Evolutionary conservation across 2,888 invertebrate species (phyloP), one percentile per base, ranked within the genome.

Genomic region (Creontiades dilutus): DNA sequence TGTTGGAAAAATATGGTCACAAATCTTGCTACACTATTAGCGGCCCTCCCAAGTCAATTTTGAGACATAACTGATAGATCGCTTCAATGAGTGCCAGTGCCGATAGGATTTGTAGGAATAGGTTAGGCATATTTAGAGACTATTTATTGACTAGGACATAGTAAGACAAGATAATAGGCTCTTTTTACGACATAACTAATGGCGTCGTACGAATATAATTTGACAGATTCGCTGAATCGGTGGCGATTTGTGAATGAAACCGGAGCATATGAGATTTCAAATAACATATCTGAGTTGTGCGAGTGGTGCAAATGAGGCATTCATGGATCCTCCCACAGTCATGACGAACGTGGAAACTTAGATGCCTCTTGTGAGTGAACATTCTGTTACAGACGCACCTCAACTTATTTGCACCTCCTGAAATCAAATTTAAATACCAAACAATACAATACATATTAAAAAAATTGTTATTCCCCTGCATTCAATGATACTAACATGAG

Each of bases 361-460:
- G 82, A 37, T 86, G 55, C 16, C 89, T 89, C 57, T 80, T 89
- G 37, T 28, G 55, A 11, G 68, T 91, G 82, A 81, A 91, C 28
- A 86, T 89, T 16, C 75, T 86, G 19, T 87, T 90, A 81, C 91
- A 91, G 28, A 86, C 16, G 37, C 91, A 91, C 52, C 55, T 86
- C 61, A 84, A 91, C 27, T 85, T 90, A 19, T 86, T 23, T 4
- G 23, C n/a, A 11, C 23, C 4, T 7, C 28, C 46, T 80, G 80
- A 47, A 80, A 46, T 14, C 28, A 28, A 80, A 46, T n/a, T n/a
- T n/a, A n/a, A n/a, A n/a, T n/a, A n/a, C n/a, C n/a, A n/a, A n/a
- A n/a, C n/a, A n/a, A n/a, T n/a, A n/a, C n/a, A n/a, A n/a, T n/a
- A n/a, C n/a, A n/a, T n/a, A n/a, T n/a, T n/a, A n/a, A n/a, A n/a